phyloP scores from a whole-genome alignment of 2,797 vertebrate species.

The Micromesistius poutassou region DNA sequence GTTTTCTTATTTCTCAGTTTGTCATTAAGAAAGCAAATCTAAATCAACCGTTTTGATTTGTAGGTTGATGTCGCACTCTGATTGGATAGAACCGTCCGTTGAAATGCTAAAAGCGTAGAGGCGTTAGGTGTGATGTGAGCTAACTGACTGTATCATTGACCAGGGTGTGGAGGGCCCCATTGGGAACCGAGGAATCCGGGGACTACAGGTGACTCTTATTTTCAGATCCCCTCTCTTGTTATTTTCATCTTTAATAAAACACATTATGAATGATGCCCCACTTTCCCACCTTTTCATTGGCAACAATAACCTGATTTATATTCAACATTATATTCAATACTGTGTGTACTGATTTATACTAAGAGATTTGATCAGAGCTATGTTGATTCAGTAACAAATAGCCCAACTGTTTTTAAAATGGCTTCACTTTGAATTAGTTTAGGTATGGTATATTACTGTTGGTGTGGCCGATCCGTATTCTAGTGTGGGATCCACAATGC shows the following conservation, averaged over 20 bases:
- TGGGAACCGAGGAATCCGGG: constrained; percentile 79
- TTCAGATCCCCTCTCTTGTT: background rate
- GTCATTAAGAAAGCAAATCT: background rate
- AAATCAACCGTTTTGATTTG: background rate
- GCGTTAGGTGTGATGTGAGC: background rate
- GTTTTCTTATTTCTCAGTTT: background rate
- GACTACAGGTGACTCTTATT: constrained; percentile 74
- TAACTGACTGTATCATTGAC: constrained; percentile 4
- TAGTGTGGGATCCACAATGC: background rate
- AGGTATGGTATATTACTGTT: background rate
- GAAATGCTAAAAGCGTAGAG: background rate
- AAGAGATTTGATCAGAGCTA: background rate
- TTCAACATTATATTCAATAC: background rate
- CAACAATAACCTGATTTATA: background rate
- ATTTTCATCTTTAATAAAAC: background rate
- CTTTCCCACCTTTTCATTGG: background rate
- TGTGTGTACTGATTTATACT: background rate
- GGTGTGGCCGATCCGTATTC: background rate
- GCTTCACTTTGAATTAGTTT: background rate
- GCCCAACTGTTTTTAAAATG: background rate
- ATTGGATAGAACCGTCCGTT: background rate
- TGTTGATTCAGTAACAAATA: background rate
- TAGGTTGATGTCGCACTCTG: background rate
- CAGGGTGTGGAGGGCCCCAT: constrained; percentile 83
- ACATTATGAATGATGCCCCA: background rate